Percentiles rank a stretch among this genome's conserved stretches.
Evolutionary conservation across 1,140 invertebrate genomes (phyloP).

Genomic region (Doryteuthis pealeii): DNA sequence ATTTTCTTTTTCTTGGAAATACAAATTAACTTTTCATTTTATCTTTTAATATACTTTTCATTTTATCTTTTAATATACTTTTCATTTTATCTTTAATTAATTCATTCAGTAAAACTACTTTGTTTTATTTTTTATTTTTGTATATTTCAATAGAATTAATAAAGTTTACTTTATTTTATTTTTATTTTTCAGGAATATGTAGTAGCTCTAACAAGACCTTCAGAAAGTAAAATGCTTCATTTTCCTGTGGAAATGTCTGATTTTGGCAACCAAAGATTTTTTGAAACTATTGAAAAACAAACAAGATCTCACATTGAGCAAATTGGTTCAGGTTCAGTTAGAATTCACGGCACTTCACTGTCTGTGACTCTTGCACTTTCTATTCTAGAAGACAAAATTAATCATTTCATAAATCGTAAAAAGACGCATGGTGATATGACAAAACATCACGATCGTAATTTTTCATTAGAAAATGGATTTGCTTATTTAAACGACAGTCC

Average conservation of each 20-base stretch:
- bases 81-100: too few relatives aligned
- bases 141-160: background rate
- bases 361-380: conserved; percentile 45
- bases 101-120: too few relatives aligned
- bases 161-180: background rate
- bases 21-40: too few relatives aligned
- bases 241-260: conserved; percentile 22
- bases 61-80: too few relatives aligned
- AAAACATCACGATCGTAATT: too few relatives aligned
- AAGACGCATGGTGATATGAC: too few relatives aligned
- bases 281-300: conserved; percentile 41
- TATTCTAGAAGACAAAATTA: conserved; percentile 32
- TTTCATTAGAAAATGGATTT: too few relatives aligned
- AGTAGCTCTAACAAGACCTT: conserved; percentile 35
- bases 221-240: conserved; percentile 25
- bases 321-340: conserved; percentile 21
- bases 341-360: conserved; percentile 37
- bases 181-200: conserved; percentile 39
- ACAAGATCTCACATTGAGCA: conserved; percentile 38
- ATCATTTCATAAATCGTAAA: too few relatives aligned
- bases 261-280: conserved; percentile 22
- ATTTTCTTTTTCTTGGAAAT: too few relatives aligned
- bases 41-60: too few relatives aligned
- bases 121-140: background rate
- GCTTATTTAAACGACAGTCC: too few relatives aligned